Base-by-base conservation (phyloP, 30 jellyfish, hydroid and myxozoan species). In the Hydra vulgaris region DNA sequence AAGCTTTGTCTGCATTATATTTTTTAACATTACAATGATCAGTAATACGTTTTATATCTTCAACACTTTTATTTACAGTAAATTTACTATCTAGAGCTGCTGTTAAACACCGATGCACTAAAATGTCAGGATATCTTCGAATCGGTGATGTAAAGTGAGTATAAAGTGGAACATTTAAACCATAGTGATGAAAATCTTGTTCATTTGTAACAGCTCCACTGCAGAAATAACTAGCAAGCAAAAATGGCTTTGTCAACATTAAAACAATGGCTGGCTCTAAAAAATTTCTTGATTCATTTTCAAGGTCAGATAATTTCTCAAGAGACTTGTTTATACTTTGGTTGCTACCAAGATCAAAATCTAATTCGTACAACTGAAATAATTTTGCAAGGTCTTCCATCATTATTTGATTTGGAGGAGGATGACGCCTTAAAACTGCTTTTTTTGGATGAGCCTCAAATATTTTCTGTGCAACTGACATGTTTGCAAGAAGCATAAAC, bases 71-170 rank as follows among this genome's bases (percentile, higher is more conserved):
- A 12, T 7, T 74, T 19, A 76, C 85, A 0, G 23, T n/a, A 26
- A 24, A 71, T 17, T 27, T 76, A 15, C 72, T 75, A 26, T 76
- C 83, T 66, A 84, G 54, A 25, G 95, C 95, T 26, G 88, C 95
- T 40, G 88, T 25, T 1, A 90, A 84, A 87, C 74, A 72, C 18
- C 98, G 84, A 80, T 91, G 98, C 8, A 91, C 98, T n/a, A 91
- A 68, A 75, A 91, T 74, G 55, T 91, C 98, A 1, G 98, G 89
- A 55, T 91, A 91, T 19, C 98, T 87, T 18, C 98, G 92, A 70
- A 91, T 91, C 15, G 98, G 98, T 21, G 98, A 91, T 26, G 98
- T 91, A 76, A 91, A 91, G 70, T 91, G 98, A 23, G 98, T 87
- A 83, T 91, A 91, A 67, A 91, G 23, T 7, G 95, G 95, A 21